A percentile compares a stretch with the other conserved stretches of the same genome.
These are phyloP conservation scores for Tillus elongatus DNA, from an alignment of 2,888 invertebrate species.

Conservation along the genomic window DNA sequence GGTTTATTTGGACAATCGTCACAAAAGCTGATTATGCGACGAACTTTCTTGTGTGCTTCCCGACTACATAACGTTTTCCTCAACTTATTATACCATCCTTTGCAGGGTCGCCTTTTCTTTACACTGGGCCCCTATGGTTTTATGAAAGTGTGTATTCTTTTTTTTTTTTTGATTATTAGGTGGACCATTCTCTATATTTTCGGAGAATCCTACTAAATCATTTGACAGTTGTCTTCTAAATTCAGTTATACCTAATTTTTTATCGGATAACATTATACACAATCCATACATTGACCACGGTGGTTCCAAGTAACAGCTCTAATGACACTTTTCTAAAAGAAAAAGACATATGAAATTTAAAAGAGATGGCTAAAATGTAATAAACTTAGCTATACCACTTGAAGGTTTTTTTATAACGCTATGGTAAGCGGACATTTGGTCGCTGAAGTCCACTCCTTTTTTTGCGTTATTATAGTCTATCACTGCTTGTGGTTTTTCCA, in stretches of 20 bases:
- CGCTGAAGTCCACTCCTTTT: background rate
- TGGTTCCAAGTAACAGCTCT: background rate
- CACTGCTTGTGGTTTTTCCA: conserved; percentile 1
- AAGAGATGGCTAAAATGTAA: no score
- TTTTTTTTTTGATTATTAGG: no score
- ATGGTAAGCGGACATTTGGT: background rate
- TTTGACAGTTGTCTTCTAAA: background rate
- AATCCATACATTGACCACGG: background rate
- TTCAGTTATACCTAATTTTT: background rate
- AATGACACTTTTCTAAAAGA: background rate
- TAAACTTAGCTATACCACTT: background rate
- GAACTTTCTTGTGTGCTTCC: background rate
- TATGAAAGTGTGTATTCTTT: background rate
- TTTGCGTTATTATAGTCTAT: background rate
- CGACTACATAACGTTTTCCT: background rate
- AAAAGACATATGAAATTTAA: background rate
- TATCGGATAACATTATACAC: background rate
- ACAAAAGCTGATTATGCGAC: background rate
- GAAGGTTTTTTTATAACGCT: background rate
- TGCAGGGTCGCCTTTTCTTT: background rate
- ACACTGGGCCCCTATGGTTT: background rate
- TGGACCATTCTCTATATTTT: background rate
- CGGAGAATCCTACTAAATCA: background rate
- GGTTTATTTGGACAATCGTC: background rate
- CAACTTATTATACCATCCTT: background rate